Evolutionary conservation across 2,113 vertebrate species (phyloP), one percentile per base, ranked within the genome.

Genomic region (Drymodes brunneopygia): DNA sequence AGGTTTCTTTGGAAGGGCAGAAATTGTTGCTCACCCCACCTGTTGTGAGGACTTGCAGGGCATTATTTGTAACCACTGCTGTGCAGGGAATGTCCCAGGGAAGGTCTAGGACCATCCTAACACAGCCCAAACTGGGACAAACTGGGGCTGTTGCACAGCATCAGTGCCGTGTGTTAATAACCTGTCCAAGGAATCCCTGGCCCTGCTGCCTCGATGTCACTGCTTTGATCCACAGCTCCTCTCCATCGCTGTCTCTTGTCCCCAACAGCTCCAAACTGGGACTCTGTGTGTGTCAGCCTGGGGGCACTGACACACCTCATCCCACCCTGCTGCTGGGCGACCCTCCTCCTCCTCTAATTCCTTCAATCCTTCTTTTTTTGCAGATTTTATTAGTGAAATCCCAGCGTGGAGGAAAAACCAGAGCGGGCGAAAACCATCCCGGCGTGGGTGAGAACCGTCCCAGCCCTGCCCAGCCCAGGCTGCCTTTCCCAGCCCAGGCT

Each of bases 401-500:
- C 13, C 36, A 6, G 47, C 2, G 22, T 0, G 35, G 42, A 36
- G 3, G 22, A 23, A 14, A 11, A 2, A 5, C 1, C 66, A 7
- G 85, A 17, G 84, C 1, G 54, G 54, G 73, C 7, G 64, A 54
- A 1, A 7, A 1, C 3, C 0, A 21, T 7, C 22, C 22, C 27
- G 7, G 38, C 38, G 38, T 0, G 54, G 54, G 73, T 9, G 64
- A 54, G 0, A 7, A 1, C 3, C 0, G 25, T 6, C 22, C 24
- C 27, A 4, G 62, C 8, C 0, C 19, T 18, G 44, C 9, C 51
- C 18, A 14, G 4, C 29, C 69, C 73, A 20, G 27, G 7, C 15
- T 0, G 25, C 0, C 2, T 19, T 12, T 15, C 18, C 5, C 15
- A 10, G 3, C 27, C 19, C 45, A n/a, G n/a, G 7, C 15, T 0